Evolutionary conservation across 2,888 invertebrate species (phyloP).

Genomic region (Drosophila prolongata): DNA sequence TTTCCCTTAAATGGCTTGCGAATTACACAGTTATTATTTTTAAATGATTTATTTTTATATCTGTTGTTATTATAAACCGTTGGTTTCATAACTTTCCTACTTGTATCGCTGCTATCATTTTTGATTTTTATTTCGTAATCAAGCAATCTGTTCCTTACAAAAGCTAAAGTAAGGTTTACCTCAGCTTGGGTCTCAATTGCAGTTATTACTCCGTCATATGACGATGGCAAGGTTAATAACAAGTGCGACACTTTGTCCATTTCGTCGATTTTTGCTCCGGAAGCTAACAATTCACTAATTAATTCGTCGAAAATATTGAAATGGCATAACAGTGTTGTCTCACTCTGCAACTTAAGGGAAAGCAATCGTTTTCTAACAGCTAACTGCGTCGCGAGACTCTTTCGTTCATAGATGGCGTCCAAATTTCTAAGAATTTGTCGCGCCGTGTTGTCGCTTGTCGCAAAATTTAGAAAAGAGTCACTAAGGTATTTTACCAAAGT

Average conservation of each 20-base stretch:
- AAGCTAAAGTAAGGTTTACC: neutral
- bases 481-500: neutral
- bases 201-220: neutral
- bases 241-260: slow-evolving; percentile 2
- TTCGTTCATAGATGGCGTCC: slow-evolving; percentile 19
- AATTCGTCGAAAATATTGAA: slow-evolving; percentile 1
- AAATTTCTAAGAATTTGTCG: slow-evolving; percentile 10
- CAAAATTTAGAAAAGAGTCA: slow-evolving; percentile 9
- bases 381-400: slow-evolving; percentile 18
- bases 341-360: slow-evolving; percentile 2
- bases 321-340: slow-evolving; percentile 1
- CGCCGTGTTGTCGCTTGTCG: slow-evolving; percentile 10
- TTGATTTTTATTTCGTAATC: slow-evolving; percentile 9
- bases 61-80: neutral
- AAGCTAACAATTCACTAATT: neutral
- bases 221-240: slow-evolving; percentile 4
- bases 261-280: neutral
- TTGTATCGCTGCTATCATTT: neutral
- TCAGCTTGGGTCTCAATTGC: neutral
- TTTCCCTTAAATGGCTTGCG: slow-evolving; percentile 1
- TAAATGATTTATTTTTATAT: neutral
- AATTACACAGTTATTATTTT: neutral
- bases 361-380: slow-evolving; percentile 6
- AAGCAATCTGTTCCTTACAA: slow-evolving; percentile 1
- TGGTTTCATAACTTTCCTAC: neutral